These are phyloP conservation scores for Gobio gobio DNA, from an alignment of 2,113 vertebrate genomes.

Conservation along the genomic window DNA sequence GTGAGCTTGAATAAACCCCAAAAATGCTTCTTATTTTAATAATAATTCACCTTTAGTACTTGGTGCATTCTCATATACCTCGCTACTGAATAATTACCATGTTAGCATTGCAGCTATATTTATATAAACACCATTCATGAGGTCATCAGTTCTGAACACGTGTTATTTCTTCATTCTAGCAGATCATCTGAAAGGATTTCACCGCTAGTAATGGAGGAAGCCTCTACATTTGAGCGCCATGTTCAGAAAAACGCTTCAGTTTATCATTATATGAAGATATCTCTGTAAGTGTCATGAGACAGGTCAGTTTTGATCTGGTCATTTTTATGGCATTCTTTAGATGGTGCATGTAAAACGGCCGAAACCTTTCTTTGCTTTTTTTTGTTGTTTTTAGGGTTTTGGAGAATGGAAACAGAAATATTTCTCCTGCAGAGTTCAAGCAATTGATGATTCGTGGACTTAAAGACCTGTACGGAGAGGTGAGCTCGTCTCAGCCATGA, in stretches of 20 bases:
- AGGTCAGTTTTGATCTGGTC: not conserved
- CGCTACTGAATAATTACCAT: not conserved
- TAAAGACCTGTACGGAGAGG: conserved; percentile 88
- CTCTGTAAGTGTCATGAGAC: conserved; percentile 80
- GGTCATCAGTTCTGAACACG: not conserved
- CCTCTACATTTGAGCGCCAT: conserved; percentile 73
- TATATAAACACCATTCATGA: not conserved
- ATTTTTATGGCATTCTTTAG: not conserved
- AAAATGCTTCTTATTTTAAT: not conserved
- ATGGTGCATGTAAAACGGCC: not conserved
- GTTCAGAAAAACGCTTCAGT: conserved; percentile 79
- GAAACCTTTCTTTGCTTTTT: not conserved
- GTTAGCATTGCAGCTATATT: not conserved
- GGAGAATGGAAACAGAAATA: conserved; percentile 70
- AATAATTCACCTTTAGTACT: not conserved
- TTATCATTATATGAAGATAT: conserved; percentile 86
- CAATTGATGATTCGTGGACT: conserved; percentile 84
- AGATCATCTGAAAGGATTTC: not conserved
- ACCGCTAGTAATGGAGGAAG: conserved; percentile 41
- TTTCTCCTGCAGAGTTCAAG: conserved; percentile 84
- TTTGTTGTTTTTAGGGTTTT: conserved; percentile 72
- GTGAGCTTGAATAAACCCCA: not conserved
- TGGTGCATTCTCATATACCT: not conserved
- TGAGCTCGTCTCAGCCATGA: conserved; percentile 55
- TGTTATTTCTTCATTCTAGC: not conserved